Evolutionary conservation across 2,113 vertebrate genomes (phyloP).

Genomic region (Aspiorhynchus laticeps): DNA sequence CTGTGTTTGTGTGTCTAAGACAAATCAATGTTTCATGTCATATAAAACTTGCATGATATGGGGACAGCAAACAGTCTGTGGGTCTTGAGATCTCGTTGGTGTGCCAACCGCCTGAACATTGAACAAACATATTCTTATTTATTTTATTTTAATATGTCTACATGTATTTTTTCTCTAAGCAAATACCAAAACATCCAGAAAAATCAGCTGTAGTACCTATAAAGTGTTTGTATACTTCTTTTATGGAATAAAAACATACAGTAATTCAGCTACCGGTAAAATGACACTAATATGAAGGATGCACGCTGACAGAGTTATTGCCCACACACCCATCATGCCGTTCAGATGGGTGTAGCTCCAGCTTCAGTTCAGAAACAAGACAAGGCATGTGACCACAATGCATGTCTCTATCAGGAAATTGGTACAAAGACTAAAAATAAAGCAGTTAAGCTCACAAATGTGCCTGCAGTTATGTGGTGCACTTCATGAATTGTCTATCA

Average conservation of each 20-base stretch:
- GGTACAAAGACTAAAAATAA: neutral
- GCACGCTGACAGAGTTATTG: neutral
- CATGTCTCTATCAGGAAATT: neutral
- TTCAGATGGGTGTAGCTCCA: conserved; percentile 1
- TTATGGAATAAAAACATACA: neutral
- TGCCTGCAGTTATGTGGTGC: neutral
- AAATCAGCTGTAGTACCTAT: neutral
- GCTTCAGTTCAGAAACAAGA: conserved; percentile 14
- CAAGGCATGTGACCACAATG: conserved; percentile 6
- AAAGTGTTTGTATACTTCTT: neutral
- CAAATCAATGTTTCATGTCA: conserved; percentile 15
- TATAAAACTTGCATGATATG: conserved; percentile 69
- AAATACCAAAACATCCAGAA: neutral
- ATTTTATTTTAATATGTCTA: neutral
- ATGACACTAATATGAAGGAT: conserved; percentile 2
- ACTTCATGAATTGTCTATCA: neutral
- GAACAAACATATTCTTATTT: neutral
- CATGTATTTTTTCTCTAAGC: neutral
- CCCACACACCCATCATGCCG: neutral
- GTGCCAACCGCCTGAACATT: neutral
- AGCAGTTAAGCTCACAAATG: neutral
- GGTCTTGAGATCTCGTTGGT: neutral
- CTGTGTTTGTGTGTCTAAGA: neutral
- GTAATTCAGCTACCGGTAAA: conserved; percentile 44
- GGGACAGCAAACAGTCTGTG: conserved; percentile 42